Evolutionary conservation across 1,140 invertebrate genomes (phyloP).

Genomic region (Trichonephila clavata): DNA sequence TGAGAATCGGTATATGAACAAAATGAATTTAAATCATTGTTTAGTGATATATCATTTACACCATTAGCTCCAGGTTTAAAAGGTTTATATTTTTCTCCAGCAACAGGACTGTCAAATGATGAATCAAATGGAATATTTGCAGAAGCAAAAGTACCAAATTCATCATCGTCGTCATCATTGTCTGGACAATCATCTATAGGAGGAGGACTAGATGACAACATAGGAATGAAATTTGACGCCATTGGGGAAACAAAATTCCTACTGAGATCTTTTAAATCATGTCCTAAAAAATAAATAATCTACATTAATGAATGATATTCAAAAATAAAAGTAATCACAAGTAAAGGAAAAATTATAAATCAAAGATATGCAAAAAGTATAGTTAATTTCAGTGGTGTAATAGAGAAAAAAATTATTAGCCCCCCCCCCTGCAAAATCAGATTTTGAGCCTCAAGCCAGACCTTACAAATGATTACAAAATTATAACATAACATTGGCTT

Average conservation of each 20-base stretch:
- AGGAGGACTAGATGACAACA: slow-evolving; percentile 72
- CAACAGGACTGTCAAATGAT: slow-evolving; percentile 70
- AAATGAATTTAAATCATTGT: slow-evolving; percentile 41
- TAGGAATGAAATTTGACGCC: slow-evolving; percentile 72
- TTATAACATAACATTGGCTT: too few relatives aligned
- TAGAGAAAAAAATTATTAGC: too few relatives aligned
- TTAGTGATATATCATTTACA: slow-evolving; percentile 54
- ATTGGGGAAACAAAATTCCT: not conserved
- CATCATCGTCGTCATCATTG: slow-evolving; percentile 71
- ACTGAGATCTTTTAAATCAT: not conserved
- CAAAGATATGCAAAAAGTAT: not conserved
- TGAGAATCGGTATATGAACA: slow-evolving; percentile 19
- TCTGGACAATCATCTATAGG: slow-evolving; percentile 68
- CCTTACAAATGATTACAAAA: too few relatives aligned
- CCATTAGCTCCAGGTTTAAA: slow-evolving; percentile 70
- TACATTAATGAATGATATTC: not conserved
- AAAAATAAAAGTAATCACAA: not conserved
- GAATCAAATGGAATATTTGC: slow-evolving; percentile 68
- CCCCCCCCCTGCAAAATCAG: too few relatives aligned
- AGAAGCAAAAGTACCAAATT: slow-evolving; percentile 72
- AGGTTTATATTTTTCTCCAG: slow-evolving; percentile 52
- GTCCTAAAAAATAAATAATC: not conserved
- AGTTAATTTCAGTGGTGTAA: too few relatives aligned
- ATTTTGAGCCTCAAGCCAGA: too few relatives aligned
- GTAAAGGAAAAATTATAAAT: not conserved